Percentiles rank a stretch among this genome's conserved stretches.
These are phyloP conservation scores for Dynastes maya DNA, from an alignment of 2,888 invertebrate genomes.

Conservation along the genomic window DNA sequence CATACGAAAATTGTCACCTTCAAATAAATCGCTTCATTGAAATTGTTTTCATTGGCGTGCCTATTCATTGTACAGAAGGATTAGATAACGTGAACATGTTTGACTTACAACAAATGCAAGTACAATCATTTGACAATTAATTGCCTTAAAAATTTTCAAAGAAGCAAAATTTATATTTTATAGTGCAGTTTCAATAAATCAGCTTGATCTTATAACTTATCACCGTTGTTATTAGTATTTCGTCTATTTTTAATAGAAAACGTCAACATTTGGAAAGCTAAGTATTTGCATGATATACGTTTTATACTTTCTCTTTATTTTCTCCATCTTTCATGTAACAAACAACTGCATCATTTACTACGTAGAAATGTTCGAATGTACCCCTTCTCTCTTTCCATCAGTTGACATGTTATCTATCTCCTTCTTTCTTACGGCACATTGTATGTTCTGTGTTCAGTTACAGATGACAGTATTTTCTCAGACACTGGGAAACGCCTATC, in stretches of 20 bases:
- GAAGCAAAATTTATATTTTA: too few species aligned
- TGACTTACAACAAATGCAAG: too few species aligned
- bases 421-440: conserved; percentile 47
- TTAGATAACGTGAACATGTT: too few species aligned
- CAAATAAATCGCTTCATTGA: too few species aligned
- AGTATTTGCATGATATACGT: neutral
- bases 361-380: neutral
- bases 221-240: neutral
- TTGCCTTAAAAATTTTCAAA: too few species aligned
- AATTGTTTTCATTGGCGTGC: too few species aligned
- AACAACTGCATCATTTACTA: conserved; percentile 3
- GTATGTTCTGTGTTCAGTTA: conserved; percentile 66
- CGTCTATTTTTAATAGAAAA: neutral
- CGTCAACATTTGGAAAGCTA: neutral
- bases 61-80: too few species aligned
- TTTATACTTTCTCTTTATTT: neutral
- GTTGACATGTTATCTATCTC: conserved; percentile 26
- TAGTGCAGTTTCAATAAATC: too few species aligned
- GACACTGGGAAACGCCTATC: conserved; percentile 70
- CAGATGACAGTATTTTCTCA: conserved; percentile 71
- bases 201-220: too few species aligned
- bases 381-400: conserved; percentile 4
- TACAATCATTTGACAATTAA: too few species aligned
- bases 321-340: neutral
- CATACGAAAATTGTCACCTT: too few species aligned